Conservation (phyloP, 2,797 vertebrate genomes). For the Cephalopachus bancanus region DNA sequence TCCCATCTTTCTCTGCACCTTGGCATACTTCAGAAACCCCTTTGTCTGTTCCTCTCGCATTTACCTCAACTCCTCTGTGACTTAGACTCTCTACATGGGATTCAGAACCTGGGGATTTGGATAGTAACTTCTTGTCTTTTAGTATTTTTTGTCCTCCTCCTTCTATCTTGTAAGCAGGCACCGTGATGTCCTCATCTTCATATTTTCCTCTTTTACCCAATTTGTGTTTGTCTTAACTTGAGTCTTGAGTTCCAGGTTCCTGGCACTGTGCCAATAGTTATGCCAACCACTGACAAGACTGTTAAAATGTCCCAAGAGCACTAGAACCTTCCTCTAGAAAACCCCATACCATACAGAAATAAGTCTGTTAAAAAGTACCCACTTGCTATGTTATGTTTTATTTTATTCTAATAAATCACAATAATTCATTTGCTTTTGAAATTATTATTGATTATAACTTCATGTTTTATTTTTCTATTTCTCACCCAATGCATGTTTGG, state of each 20-base stretch:
- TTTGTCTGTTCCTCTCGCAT: not conserved
- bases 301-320: not conserved
- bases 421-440: conserved; percentile 22
- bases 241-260: not conserved
- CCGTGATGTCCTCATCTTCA: not conserved
- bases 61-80: not conserved
- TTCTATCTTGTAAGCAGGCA: not conserved
- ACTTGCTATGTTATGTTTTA: not conserved
- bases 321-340: not conserved
- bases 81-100: not conserved
- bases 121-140: not conserved
- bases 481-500: not conserved
- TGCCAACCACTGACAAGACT: not conserved
- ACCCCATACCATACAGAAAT: not conserved
- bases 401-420: not conserved
- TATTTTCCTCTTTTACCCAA: not conserved
- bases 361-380: not conserved
- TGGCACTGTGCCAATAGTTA: not conserved
- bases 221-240: not conserved
- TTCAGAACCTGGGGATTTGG: not conserved
- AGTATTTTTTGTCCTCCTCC: not conserved
- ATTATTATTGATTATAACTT: not conserved
- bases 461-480: not conserved
- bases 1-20: not conserved
- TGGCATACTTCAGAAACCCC: not conserved